Conservation (phyloP, 2,113 vertebrate species). For the Formicarius rufipectus region DNA sequence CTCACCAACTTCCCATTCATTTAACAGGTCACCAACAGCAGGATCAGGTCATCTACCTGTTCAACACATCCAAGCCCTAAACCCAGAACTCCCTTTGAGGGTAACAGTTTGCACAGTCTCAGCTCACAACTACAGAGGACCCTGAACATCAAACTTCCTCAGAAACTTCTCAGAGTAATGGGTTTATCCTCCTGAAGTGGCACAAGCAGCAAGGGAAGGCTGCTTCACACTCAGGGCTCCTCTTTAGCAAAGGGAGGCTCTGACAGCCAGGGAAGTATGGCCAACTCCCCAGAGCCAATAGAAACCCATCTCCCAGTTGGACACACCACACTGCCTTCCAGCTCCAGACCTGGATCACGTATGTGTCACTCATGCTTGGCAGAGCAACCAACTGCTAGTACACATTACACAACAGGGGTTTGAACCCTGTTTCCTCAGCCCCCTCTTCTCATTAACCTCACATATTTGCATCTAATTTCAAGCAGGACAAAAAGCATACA, state of each 20-base stretch:
- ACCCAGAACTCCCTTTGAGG: background rate
- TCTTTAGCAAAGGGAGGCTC: background rate
- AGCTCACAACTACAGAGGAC: background rate
- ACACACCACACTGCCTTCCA: background rate
- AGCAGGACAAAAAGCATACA: background rate
- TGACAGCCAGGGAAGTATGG: fast-evolving
- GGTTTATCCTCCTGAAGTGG: background rate
- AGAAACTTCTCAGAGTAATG: background rate
- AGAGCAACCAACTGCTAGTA: background rate
- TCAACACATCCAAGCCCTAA: background rate
- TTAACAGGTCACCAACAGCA: background rate
- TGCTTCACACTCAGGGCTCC: background rate
- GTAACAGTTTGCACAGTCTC: background rate
- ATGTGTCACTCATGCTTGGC: background rate
- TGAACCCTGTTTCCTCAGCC: background rate
- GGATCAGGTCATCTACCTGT: background rate
- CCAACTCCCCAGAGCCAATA: fast-evolving
- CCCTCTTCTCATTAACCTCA: background rate
- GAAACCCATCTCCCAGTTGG: background rate
- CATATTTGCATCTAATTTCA: background rate
- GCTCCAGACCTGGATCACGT: background rate
- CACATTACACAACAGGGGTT: fast-evolving
- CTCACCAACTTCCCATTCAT: background rate
- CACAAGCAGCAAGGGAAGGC: background rate
- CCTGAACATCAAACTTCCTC: background rate